Conservation (phyloP, 1,140 invertebrate species). For the Andricus grossulariae region DNA sequence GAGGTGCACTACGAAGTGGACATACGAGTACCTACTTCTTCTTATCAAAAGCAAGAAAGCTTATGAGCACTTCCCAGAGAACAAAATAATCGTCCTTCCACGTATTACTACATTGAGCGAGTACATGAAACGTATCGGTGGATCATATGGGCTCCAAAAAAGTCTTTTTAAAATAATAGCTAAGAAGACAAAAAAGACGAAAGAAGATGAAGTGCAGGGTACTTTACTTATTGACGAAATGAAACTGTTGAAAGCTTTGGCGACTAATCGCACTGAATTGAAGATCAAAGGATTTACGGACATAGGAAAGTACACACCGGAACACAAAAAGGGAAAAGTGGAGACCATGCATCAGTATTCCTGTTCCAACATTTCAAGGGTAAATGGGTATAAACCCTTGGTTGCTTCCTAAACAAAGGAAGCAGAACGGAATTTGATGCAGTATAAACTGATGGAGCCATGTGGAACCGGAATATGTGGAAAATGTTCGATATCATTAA, state of each 20-base stretch:
- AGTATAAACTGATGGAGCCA: too few species aligned
- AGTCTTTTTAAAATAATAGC: conserved; percentile 28
- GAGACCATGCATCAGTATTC: conserved; percentile 57
- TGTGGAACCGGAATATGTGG: too few species aligned
- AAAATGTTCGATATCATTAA: too few species aligned
- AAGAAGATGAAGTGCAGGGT: conserved; percentile 26
- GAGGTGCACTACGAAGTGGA: conserved; percentile 36
- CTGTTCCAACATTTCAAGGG: conserved; percentile 60
- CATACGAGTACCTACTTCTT: conserved; percentile 42
- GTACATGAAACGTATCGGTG: conserved; percentile 34
- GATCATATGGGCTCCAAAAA: conserved; percentile 35
- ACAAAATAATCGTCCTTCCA: conserved; percentile 36
- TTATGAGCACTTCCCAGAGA: conserved; percentile 30
- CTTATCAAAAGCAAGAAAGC: conserved; percentile 35
- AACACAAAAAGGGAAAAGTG: conserved; percentile 42
- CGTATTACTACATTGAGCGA: conserved; percentile 31
- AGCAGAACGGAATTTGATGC: conserved; percentile 10
- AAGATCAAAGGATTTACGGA: conserved; percentile 43
- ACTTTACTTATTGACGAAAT: not conserved
- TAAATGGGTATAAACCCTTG: conserved; percentile 52
- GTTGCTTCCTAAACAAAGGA: conserved; percentile 52
- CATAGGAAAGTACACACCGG: conserved; percentile 51
- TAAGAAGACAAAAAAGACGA: conserved; percentile 21
- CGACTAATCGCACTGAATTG: not conserved
- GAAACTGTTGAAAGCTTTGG: not conserved